A percentile compares a stretch with the other conserved stretches of the same genome.
phyloP scores from a whole-genome alignment of 2,888 invertebrate species.

The Brachyopa scutellaris region DNA sequence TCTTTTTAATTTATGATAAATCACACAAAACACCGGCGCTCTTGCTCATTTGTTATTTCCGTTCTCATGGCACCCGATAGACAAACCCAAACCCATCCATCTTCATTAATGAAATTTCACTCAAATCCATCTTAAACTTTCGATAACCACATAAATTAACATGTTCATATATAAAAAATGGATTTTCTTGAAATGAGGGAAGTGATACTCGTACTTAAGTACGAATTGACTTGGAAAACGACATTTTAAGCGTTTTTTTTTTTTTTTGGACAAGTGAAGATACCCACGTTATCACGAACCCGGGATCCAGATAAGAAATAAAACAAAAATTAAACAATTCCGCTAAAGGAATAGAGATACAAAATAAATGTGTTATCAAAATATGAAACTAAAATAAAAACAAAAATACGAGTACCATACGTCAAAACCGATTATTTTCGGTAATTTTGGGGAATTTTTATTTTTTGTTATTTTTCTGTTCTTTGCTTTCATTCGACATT shows the following conservation, averaged over 20 bases:
- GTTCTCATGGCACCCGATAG: not conserved
- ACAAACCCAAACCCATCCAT: not conserved
- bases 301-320: slow-evolving; percentile 49
- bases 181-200: too few species aligned
- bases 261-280: not conserved
- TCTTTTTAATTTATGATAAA: not conserved
- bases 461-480: not conserved
- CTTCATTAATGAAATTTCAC: not conserved
- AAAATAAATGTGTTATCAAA: slow-evolving; percentile 7
- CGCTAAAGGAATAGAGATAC: too few species aligned
- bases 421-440: not conserved
- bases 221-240: too few species aligned
- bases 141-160: not conserved
- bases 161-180: too few species aligned
- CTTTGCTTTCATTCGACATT: not conserved
- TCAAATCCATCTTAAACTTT: not conserved
- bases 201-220: too few species aligned
- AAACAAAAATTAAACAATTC: too few species aligned
- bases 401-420: too few species aligned
- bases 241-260: not conserved
- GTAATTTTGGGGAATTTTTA: slow-evolving; percentile 1
- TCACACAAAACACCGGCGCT: not conserved
- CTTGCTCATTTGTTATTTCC: not conserved
- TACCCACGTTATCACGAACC: slow-evolving; percentile 23
- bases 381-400: not conserved